Base-by-base conservation (phyloP, 2,113 vertebrate genomes). In the Crocuta crocuta region DNA sequence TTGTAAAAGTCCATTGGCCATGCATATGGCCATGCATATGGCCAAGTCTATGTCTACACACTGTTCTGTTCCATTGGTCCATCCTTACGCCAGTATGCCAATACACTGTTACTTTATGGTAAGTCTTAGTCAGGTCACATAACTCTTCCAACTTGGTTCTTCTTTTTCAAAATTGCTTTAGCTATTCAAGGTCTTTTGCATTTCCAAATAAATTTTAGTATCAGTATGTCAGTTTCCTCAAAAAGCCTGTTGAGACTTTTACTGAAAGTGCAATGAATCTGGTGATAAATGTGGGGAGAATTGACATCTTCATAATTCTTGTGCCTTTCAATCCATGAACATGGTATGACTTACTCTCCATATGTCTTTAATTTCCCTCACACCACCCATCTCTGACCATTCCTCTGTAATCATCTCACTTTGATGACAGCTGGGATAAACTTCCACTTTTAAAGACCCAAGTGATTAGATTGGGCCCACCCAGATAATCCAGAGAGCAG, bases 191-290 rank as follows among this genome's bases (percentile, higher is more conserved):
- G 65, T 80, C 28, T 33, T 73, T 48, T 86, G 66, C 23, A 80
- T 91, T 94, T 94, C 33, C 53, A 94, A 89, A 89, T 85, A 80
- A 53, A 63, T 26, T 66, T 94, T 80, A 94, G n/a, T 45, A 90
- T 80, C 53, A 55, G 39, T 23, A 74, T 55, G n/a, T 65, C 81
- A 73, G 26, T 66, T 86, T 71, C 43, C 58, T 43, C 21, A 53
- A 84, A 63, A 79, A n/a, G 48, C 10, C 53, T 94, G 28, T 9
- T 81, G 24, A 43, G 9, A 87, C 86, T 66, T 73, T 85, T 86
- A 71, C 50, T 17, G 10, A 81, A 81, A 70, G 16, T 70, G 1
- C 48, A 76, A 28, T 68, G 5, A 74, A 33, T 76, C 31, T 68
- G 33, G 23, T 50, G 17, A 82, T 76, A 53, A 45, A 80, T 50